phyloP scores from a whole-genome alignment of 2,797 vertebrate species.

The Poeciliopsis presidionis region DNA sequence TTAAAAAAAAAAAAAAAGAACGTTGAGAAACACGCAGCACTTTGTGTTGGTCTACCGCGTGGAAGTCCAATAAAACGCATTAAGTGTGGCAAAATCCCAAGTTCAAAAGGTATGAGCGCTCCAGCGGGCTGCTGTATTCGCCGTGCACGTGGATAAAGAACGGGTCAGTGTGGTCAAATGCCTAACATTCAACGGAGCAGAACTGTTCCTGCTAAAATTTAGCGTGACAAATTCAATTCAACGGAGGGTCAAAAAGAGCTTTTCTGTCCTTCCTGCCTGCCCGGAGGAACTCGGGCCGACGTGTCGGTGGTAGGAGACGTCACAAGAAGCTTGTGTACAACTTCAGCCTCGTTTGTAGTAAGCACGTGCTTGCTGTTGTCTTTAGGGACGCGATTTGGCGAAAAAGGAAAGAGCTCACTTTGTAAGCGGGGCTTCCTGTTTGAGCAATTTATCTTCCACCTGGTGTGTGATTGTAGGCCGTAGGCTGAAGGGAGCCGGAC shows the following conservation, averaged over 20 bases:
- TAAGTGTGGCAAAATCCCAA: not conserved
- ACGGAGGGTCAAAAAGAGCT: slow-evolving; percentile 4
- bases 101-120: not conserved
- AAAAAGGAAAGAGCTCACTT: not conserved
- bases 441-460: not conserved
- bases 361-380: not conserved
- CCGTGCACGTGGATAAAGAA: slow-evolving; percentile 12
- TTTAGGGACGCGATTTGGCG: not conserved
- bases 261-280: not conserved
- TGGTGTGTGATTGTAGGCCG: slow-evolving; percentile 57
- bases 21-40: not conserved
- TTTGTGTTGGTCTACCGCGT: not conserved
- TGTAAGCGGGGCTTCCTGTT: not conserved
- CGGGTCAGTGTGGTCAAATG: slow-evolving; percentile 20
- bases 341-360: not conserved
- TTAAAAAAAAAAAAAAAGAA: not conserved
- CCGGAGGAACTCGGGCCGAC: slow-evolving; percentile 8
- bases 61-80: not conserved
- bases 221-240: slow-evolving; percentile 49
- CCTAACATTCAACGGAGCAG: slow-evolving; percentile 12
- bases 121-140: not conserved
- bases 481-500: slow-evolving; percentile 69
- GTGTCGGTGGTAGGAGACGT: slow-evolving; percentile 23
- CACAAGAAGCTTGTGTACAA: slow-evolving; percentile 3
- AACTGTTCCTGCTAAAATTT: slow-evolving; percentile 37